These are phyloP conservation scores for Myocastor coypus DNA, from an alignment of 2,113 vertebrate species.

Conservation along the genomic window DNA sequence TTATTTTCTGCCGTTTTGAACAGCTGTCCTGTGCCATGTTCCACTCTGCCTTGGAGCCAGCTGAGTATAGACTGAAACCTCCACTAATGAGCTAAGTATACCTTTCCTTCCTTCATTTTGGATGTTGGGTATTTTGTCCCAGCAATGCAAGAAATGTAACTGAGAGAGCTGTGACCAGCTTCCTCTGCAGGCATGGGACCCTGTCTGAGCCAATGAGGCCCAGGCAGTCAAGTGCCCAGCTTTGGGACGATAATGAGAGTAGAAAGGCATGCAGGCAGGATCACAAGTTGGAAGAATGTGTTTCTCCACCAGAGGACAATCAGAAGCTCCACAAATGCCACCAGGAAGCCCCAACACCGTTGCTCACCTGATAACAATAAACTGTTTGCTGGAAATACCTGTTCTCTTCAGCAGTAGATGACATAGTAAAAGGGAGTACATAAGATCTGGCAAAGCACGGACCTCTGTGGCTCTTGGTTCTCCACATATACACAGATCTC, in stretches of 20 bases:
- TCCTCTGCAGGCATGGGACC: background rate
- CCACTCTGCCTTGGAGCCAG: too few relatives aligned
- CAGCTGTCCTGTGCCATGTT: too few relatives aligned
- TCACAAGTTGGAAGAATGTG: background rate
- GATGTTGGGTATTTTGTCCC: too few relatives aligned
- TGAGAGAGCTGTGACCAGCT: background rate
- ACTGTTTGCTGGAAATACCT: background rate
- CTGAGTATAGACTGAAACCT: too few relatives aligned
- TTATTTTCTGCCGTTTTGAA: too few relatives aligned
- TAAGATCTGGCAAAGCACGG: background rate
- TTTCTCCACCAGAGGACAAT: background rate
- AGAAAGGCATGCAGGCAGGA: background rate
- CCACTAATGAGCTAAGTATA: too few relatives aligned
- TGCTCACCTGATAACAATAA: too few relatives aligned
- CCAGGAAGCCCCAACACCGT: too few relatives aligned
- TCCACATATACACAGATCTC: background rate
- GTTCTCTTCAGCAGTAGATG: background rate
- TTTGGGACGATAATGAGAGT: background rate
- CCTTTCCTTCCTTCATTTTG: too few relatives aligned
- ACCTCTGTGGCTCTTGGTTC: rapidly evolving
- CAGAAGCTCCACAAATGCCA: background rate
- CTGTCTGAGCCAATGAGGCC: background rate
- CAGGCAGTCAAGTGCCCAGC: too few relatives aligned
- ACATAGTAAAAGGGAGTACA: background rate
- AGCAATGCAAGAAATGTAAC: too few relatives aligned